phyloP scores from a whole-genome alignment of 2,888 invertebrate genomes.

The Limnephilus auricula region DNA sequence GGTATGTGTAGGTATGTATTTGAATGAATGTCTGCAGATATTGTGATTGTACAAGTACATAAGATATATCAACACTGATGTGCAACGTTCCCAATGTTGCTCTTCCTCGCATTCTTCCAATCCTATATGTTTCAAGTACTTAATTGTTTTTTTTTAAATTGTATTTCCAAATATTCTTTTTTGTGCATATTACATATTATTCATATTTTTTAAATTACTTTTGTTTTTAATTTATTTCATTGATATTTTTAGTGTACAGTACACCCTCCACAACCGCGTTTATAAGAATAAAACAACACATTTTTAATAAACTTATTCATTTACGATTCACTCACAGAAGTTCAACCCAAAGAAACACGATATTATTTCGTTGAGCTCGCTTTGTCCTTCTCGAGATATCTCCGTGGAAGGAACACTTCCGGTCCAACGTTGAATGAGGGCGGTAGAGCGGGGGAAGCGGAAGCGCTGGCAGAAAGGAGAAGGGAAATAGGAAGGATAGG shows the following conservation, averaged over 20 bases:
- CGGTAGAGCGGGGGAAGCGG: slow-evolving; percentile 10
- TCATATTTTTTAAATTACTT: too few species aligned
- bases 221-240: not conserved
- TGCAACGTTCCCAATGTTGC: too few species aligned
- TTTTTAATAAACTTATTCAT: not conserved
- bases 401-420: slow-evolving; percentile 24
- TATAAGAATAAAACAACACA: not conserved
- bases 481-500: not conserved
- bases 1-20: too few species aligned
- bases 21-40: too few species aligned
- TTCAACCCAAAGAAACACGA: not conserved
- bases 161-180: too few species aligned
- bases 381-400: slow-evolving; percentile 1
- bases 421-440: slow-evolving; percentile 29
- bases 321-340: not conserved
- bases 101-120: too few species aligned
- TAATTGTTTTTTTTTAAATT: too few species aligned
- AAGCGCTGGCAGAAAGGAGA: not conserved
- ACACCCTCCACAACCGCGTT: not conserved
- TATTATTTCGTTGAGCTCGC: slow-evolving; percentile 13
- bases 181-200: too few species aligned
- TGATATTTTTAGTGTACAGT: not conserved
- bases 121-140: too few species aligned
- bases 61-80: too few species aligned
- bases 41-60: too few species aligned